A percentile compares a stretch with the other conserved stretches of the same genome.
Evolutionary conservation across 2,888 invertebrate genomes (phyloP).

Genomic region (Tipula unca): DNA sequence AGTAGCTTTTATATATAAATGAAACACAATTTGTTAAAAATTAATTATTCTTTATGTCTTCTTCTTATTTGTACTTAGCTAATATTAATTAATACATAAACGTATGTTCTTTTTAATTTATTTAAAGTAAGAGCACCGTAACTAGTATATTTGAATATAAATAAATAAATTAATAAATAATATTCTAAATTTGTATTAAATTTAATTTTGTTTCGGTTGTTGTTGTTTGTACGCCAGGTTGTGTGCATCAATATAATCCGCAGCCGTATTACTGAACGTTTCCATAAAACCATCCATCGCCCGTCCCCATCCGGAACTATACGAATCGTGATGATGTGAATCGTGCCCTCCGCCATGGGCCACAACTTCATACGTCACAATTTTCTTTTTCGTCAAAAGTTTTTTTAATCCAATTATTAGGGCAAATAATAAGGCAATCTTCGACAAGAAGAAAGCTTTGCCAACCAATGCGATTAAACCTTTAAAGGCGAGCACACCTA

Average conservation of each 20-base stretch:
- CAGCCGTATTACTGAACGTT: conserved; percentile 43
- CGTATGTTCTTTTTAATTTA: no score
- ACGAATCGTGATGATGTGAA: conserved; percentile 38
- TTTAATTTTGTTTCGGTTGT: conserved; percentile 44
- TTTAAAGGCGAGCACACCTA: conserved; percentile 73
- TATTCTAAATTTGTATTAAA: neutral
- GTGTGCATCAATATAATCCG: conserved; percentile 44
- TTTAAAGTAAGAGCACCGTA: no score
- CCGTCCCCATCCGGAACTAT: conserved; percentile 43
- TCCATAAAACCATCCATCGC: conserved; percentile 41
- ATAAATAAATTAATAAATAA: neutral
- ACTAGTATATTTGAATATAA: neutral
- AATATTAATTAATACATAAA: neutral
- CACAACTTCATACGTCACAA: conserved; percentile 64
- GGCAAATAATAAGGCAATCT: conserved; percentile 72
- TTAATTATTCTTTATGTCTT: neutral
- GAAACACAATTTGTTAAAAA: neutral
- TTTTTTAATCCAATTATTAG: conserved; percentile 77
- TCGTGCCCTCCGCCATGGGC: conserved; percentile 59
- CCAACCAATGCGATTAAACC: conserved; percentile 72
- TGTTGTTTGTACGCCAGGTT: conserved; percentile 57
- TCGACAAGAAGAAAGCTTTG: conserved; percentile 75
- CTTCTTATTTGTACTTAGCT: neutral
- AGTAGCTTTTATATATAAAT: no score
- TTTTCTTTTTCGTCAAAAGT: conserved; percentile 56